Evolutionary conservation across 2,888 invertebrate genomes (phyloP).

Genomic region (Ommatoiulus sabulosus): DNA sequence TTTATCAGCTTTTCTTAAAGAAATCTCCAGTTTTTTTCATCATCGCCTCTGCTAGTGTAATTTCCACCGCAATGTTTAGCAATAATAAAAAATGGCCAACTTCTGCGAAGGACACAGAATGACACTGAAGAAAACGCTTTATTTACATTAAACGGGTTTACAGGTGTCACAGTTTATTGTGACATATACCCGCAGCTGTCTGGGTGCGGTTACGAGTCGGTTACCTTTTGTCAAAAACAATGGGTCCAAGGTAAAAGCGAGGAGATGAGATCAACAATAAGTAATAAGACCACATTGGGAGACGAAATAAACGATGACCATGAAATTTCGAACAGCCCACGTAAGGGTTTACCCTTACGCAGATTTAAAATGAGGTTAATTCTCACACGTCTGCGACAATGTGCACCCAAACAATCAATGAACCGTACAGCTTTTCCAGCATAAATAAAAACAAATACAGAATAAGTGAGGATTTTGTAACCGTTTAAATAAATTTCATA

Average conservation of each 20-base stretch:
- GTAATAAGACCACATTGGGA: not conserved
- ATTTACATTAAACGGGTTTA: constrained; percentile 34
- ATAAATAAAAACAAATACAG: not conserved
- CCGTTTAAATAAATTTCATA: not conserved
- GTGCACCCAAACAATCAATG: not conserved
- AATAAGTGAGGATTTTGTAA: not conserved
- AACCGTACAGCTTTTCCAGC: not conserved
- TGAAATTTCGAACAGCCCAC: not conserved
- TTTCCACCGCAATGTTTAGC: not conserved
- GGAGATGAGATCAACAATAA: not conserved
- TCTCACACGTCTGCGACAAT: not conserved
- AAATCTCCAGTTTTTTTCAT: not conserved
- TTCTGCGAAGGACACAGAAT: constrained; percentile 20
- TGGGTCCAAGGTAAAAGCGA: constrained; percentile 27
- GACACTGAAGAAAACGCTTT: constrained; percentile 10
- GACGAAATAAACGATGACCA: constrained; percentile 18
- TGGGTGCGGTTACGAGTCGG: constrained; percentile 34
- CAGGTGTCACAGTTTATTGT: constrained; percentile 34
- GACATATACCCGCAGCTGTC: constrained; percentile 34
- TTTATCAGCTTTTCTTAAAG: not conserved
- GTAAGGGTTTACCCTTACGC: not conserved
- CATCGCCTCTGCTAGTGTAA: not conserved
- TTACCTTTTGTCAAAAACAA: not conserved
- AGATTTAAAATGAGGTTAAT: not conserved
- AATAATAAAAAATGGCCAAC: not conserved